Evolutionary conservation across 2,113 vertebrate species (phyloP), one percentile per base, ranked within the genome.

Genomic region (Podilymbus podiceps): DNA sequence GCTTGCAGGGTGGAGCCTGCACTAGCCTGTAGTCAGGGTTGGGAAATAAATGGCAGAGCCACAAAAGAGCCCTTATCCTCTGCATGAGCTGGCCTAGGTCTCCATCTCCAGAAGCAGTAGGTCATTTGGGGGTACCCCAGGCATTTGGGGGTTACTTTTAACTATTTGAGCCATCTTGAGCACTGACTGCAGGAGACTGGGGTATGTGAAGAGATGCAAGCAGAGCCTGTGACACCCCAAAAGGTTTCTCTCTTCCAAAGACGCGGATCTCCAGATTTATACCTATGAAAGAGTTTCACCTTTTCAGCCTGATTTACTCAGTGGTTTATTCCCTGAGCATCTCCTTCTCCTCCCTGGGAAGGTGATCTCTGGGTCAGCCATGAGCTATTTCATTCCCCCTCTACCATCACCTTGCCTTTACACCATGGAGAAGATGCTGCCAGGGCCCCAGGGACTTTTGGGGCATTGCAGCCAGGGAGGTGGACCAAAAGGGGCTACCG

Each of bases 231-330:
- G 19, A 6, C 18, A 44, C n/a, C n/a, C 38, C 2, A 0, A 47
- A 80, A 73, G 6, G 8, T 20, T 87, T 15, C 30, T 64, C 3
- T 76, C 18, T 71, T 67, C 38, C 40, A 7, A 42, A 77, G 60
- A 33, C 0, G 0, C 63, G 42, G 5, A 63, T 46, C 33, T 80
- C 42, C 27, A 47, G 1, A 0, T 85, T 82, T 31, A 12, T 20
- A 24, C 6, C 53, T 5, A 0, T 27, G 42, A 4, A 30, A 42
- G 47, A 27, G 1, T 58, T 62, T 11, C 38, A n/a, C 14, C 19
- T 18, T 50, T 71, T 47, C 53, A 52, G 30, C 40, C 25, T 47
- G 21, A 12, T 21, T 31, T 40, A 40, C 62, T 19, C 14, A 27
- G 69, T 0, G 1, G 11, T 69, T 89, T 28, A 9, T 47, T 71